Evolutionary conservation across 2,113 vertebrate species (phyloP).

Genomic region (Marcusenius ussheri): DNA sequence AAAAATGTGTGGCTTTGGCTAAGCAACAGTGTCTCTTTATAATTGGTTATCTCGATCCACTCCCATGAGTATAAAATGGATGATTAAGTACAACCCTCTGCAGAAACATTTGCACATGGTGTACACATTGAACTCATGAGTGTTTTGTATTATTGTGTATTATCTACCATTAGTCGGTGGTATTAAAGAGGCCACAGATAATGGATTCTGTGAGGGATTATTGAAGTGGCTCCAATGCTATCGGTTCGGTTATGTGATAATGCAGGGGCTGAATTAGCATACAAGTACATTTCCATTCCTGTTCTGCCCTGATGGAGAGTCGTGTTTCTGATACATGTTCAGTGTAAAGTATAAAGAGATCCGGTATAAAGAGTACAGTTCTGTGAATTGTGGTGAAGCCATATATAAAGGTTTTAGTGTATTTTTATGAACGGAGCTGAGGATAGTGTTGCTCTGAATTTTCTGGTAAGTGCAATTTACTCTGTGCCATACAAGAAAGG

Average conservation of each 20-base stretch:
- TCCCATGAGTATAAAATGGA: slow-evolving; percentile 27
- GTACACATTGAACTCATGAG: slow-evolving; percentile 25
- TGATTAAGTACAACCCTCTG: slow-evolving; percentile 23
- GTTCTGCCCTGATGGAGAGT: neutral
- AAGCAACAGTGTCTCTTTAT: slow-evolving; percentile 20
- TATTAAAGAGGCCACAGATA: slow-evolving; percentile 23
- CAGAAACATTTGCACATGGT: slow-evolving; percentile 26
- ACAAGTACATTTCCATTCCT: neutral
- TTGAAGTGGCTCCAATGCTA: slow-evolving; percentile 15
- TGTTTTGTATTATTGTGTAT: slow-evolving; percentile 29
- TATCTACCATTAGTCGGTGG: slow-evolving; percentile 25
- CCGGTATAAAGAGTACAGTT: neutral
- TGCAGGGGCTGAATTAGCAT: slow-evolving; percentile 16
- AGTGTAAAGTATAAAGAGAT: neutral
- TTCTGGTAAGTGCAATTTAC: neutral
- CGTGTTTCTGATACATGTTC: neutral
- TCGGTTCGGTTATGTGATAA: slow-evolving; percentile 19
- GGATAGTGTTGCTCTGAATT: neutral
- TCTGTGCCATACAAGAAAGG: neutral
- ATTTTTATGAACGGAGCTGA: neutral
- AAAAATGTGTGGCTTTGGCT: slow-evolving; percentile 22
- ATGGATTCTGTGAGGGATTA: slow-evolving; percentile 24
- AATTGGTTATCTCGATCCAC: slow-evolving; percentile 24
- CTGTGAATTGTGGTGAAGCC: neutral
- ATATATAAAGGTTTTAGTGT: neutral